Conservation (phyloP, 64 coral and sea anemone genomes). For the Trachythela sp. region DNA sequence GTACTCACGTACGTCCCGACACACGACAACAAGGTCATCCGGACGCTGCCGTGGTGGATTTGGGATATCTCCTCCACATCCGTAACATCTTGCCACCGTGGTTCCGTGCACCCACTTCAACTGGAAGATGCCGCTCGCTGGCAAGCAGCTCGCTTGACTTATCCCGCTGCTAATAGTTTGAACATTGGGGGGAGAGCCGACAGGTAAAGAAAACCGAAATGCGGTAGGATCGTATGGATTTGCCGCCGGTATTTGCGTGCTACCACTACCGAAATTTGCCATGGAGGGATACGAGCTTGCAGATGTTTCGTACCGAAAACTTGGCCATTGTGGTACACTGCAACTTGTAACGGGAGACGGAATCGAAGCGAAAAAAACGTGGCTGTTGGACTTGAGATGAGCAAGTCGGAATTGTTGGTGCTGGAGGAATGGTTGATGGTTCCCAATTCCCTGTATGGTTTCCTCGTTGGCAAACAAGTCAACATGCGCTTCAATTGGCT, state of each 20-base stretch:
- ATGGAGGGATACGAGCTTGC: too few relatives aligned
- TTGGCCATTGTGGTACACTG: too few relatives aligned
- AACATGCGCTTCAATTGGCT: slow-evolving; percentile 2
- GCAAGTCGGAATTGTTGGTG: not conserved
- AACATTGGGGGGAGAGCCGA: too few relatives aligned
- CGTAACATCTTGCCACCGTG: slow-evolving; percentile 9
- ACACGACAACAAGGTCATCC: not conserved
- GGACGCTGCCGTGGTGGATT: not conserved
- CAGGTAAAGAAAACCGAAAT: too few relatives aligned
- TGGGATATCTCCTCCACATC: not conserved
- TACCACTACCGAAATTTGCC: too few relatives aligned
- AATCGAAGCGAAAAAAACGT: too few relatives aligned
- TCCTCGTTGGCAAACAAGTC: slow-evolving; percentile 32
- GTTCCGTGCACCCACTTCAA: slow-evolving; percentile 14
- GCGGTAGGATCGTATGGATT: too few relatives aligned
- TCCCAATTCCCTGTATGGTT: too few relatives aligned
- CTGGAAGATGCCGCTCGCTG: not conserved
- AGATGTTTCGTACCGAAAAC: too few relatives aligned
- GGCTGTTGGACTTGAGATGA: not conserved
- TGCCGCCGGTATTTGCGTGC: too few relatives aligned
- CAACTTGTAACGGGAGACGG: too few relatives aligned
- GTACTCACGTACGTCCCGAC: not conserved
- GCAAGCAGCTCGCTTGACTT: not conserved
- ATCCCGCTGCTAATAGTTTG: not conserved
- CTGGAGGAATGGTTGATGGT: not conserved